Evolutionary conservation across 2,888 invertebrate species (phyloP), one percentile per base, ranked within the genome.

Genomic region (Lasioglossum figueresi): DNA sequence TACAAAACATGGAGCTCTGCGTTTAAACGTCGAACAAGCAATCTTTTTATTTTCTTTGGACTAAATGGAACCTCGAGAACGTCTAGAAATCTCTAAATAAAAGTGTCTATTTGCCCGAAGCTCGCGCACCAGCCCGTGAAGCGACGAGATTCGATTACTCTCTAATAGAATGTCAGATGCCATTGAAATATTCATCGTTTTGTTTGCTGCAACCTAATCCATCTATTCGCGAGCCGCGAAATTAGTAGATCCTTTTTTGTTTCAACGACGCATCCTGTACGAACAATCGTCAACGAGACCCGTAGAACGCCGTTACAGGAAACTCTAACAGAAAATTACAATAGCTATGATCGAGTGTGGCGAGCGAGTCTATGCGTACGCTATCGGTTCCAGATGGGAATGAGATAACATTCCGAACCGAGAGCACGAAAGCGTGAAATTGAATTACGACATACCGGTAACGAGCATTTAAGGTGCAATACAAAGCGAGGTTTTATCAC

Each of bases 351-450:
- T 80, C 52, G 78, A 52, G 78, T 16, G 63, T 16, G 56, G 82
- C 77, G 70, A 40, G 45, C 72, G 31, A 23, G 31, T 23, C n/a
- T 27, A n/a, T 45, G 73, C 82, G 81, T 79, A 80, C 78, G 74
- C 68, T 85, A 89, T 86, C 86, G 83, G 88, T 76, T 79, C 79
- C 80, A 81, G 84, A 86, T 84, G 81, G 86, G 83, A 88, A 85
- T 68, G 85, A 88, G 91, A 91, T 92, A 91, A 91, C 89, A 88
- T 89, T 87, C 88, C 88, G 80, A 73, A 85, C 66, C 71, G 79
- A 70, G 89, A 78, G 85, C 90, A 90, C 75, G 91, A 88, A 89
- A 92, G 92, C 91, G 92, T 92, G 91, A 92, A 92, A 92, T 92
- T 92, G 91, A 88, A 92, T 91, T 89, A 91, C 90, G 87, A 90